phyloP scores from a whole-genome alignment of 2,888 invertebrate species.

The Phragmatobia fuliginosa region DNA sequence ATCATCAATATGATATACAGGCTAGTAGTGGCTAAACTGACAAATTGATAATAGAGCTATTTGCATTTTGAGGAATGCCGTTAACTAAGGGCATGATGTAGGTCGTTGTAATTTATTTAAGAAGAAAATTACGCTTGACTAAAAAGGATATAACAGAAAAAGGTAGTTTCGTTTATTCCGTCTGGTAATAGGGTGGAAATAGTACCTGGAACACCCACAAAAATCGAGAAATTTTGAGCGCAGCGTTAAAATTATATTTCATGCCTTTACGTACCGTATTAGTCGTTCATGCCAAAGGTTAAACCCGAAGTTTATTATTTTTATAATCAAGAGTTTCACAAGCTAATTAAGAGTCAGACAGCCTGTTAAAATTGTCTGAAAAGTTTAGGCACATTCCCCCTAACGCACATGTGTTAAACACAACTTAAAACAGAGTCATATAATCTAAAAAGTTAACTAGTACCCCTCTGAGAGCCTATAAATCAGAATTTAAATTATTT shows the following conservation, averaged over 20 bases:
- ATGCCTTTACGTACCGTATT: conserved; percentile 55
- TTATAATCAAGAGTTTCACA: conserved; percentile 67
- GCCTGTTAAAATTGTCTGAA: conserved; percentile 63
- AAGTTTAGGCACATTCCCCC: conserved; percentile 75
- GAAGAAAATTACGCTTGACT: background rate
- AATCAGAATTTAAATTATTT: conserved; percentile 48
- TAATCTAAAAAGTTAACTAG: conserved; percentile 68
- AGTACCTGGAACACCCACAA: too few species aligned
- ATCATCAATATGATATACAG: too few species aligned
- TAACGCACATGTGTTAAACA: conserved; percentile 63
- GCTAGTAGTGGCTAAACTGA: background rate
- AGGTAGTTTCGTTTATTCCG: background rate
- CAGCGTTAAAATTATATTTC: conserved; percentile 35
- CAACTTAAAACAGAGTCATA: conserved; percentile 65
- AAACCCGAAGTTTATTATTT: conserved; percentile 69
- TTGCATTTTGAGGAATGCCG: background rate
- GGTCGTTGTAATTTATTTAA: background rate
- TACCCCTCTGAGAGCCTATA: conserved; percentile 53
- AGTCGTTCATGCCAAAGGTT: conserved; percentile 44
- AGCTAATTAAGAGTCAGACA: conserved; percentile 63
- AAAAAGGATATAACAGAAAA: background rate
- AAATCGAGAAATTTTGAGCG: background rate
- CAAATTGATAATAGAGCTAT: background rate
- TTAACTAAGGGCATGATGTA: background rate
- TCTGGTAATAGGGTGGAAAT: too few species aligned